Evolutionary conservation across 2,888 invertebrate species (phyloP).

Genomic region (Chymomyza amoena): DNA sequence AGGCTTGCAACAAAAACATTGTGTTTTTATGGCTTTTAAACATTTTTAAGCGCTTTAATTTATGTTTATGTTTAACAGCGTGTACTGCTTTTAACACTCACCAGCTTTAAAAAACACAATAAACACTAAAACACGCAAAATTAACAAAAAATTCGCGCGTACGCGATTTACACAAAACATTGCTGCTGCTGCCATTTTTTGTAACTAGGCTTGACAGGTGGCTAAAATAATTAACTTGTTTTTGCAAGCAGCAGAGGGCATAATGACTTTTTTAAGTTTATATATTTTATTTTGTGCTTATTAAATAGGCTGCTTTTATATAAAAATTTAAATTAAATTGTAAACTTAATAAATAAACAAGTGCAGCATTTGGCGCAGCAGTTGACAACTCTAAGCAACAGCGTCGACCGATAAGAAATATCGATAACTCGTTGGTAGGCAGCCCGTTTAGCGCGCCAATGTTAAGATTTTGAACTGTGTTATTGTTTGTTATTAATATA

Average conservation of each 20-base stretch:
- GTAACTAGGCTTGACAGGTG: background rate
- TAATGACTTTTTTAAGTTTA: background rate
- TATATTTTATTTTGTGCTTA: background rate
- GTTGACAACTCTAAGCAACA: background rate
- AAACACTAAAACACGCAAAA: conserved; percentile 57
- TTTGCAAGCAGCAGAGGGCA: background rate
- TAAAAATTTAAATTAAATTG: background rate
- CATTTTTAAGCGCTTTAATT: background rate
- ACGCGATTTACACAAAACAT: conserved; percentile 10
- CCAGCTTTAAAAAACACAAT: conserved; percentile 56
- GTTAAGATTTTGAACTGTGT: background rate
- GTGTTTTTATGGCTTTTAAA: background rate
- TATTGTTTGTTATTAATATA: background rate
- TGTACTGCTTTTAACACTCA: conserved; percentile 29
- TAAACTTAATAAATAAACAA: background rate
- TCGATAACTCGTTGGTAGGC: background rate
- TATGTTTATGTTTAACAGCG: background rate
- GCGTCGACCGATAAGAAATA: background rate
- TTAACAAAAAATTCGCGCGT: conserved; percentile 62
- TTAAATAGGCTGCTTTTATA: background rate
- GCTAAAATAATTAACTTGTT: background rate
- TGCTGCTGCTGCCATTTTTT: background rate
- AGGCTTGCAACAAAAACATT: background rate
- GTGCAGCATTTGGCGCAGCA: background rate
- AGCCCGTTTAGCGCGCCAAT: background rate